These are phyloP conservation scores for Liolophura sinensis DNA, from an alignment of 1,140 invertebrate species.

Conservation along the genomic window DNA sequence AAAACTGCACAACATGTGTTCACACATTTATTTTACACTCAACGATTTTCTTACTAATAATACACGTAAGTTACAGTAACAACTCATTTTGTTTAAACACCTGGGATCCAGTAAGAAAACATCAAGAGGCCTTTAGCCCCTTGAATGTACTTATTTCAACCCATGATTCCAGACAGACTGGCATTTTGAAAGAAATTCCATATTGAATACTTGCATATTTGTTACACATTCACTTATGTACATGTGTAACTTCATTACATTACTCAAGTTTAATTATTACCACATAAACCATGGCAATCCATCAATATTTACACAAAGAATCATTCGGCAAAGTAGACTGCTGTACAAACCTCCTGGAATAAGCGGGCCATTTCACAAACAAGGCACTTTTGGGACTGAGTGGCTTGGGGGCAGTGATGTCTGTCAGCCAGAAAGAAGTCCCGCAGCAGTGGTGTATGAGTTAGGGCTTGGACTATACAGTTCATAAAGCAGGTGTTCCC, in stretches of 20 bases:
- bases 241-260: no score
- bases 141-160: no score
- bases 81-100: no score
- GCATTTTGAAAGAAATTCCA: no score
- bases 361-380: constrained; percentile 82
- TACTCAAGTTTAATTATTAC: no score
- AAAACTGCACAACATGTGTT: constrained; percentile 70
- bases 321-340: not conserved
- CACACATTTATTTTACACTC: not conserved
- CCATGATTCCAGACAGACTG: no score
- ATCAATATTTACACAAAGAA: no score
- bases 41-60: not conserved
- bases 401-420: constrained; percentile 64
- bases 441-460: constrained; percentile 90
- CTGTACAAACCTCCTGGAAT: constrained; percentile 56
- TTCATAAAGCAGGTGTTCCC: constrained; percentile 99
- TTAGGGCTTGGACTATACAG: constrained; percentile 93
- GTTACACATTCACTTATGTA: no score
- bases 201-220: no score
- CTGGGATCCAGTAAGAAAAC: no score
- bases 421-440: constrained; percentile 95
- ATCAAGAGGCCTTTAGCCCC: no score
- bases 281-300: no score
- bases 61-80: not conserved
- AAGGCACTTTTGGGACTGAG: constrained; percentile 70